Conservation (phyloP, 2,113 vertebrate species). For the Corythornis cristatus region DNA sequence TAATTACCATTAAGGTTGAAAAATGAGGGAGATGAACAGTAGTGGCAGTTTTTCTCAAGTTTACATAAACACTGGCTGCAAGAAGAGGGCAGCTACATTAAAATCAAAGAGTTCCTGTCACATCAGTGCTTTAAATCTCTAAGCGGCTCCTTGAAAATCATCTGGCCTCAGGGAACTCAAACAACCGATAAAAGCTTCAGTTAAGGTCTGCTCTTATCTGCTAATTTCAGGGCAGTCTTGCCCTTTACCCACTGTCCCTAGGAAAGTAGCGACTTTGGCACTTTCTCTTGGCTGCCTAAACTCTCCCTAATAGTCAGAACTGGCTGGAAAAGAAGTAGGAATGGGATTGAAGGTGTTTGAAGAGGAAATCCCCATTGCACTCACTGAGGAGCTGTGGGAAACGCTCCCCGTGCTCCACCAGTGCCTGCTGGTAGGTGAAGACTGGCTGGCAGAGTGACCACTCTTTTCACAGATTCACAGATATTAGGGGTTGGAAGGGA, state of each 20-base stretch:
- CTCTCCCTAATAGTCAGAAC: not conserved
- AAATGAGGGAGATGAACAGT: conserved; percentile 78
- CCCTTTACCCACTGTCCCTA: conserved; percentile 65
- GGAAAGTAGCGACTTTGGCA: conserved; percentile 65
- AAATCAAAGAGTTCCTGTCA: conserved; percentile 81
- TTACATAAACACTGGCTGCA: conserved; percentile 77
- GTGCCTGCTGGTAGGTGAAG: not conserved
- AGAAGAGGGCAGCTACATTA: conserved; percentile 67
- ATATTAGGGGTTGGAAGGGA: too few species aligned
- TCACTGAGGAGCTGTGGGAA: not conserved
- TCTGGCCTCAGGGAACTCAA: conserved; percentile 75
- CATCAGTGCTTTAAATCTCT: conserved; percentile 76
- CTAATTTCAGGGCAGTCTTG: conserved; percentile 63
- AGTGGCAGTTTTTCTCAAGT: conserved; percentile 82
- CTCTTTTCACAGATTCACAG: not conserved
- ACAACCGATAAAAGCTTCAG: conserved; percentile 78
- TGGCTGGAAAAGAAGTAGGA: not conserved
- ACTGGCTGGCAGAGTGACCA: not conserved
- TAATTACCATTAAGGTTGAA: conserved; percentile 82
- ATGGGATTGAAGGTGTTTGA: not conserved
- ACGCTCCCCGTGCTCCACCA: accelerated
- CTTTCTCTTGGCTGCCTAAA: conserved; percentile 30
- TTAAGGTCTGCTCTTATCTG: conserved; percentile 71
- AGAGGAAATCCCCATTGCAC: not conserved
- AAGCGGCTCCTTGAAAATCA: conserved; percentile 78